Evolutionary conservation across 2,797 vertebrate species (phyloP).

Genomic region (Coregonus suidteri): DNA sequence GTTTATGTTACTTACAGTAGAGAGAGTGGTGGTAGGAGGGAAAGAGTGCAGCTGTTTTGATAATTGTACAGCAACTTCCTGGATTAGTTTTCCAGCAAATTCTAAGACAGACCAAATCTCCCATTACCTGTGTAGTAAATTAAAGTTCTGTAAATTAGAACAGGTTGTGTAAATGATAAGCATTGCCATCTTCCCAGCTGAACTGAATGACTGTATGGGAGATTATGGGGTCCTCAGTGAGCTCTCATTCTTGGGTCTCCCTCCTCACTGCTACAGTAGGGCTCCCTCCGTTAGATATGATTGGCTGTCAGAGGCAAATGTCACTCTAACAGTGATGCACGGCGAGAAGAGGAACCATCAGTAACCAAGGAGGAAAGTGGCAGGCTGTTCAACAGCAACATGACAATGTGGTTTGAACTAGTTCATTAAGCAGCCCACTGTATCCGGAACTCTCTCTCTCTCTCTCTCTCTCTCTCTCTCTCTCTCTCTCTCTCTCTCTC

Average conservation of each 20-base stretch:
- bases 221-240: neutral
- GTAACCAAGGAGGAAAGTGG: conserved; percentile 32
- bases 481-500: no score
- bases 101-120: neutral
- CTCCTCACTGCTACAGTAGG: neutral
- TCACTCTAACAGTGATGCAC: conserved; percentile 24
- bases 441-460: neutral
- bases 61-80: neutral
- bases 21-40: no score
- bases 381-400: conserved; percentile 22
- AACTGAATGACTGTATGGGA: neutral
- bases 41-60: no score
- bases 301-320: conserved; percentile 33
- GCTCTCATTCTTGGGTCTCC: neutral
- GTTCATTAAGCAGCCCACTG: conserved; percentile 41
- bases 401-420: conserved; percentile 38
- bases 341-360: conserved; percentile 25
- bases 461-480: no score
- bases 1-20: conserved; percentile 25
- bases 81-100: conserved; percentile 16
- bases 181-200: conserved; percentile 21
- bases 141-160: conserved; percentile 28
- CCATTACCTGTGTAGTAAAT: no score
- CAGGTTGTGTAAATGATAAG: conserved; percentile 43
- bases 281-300: conserved; percentile 4